phyloP scores from a whole-genome alignment of 2,113 vertebrate genomes.

The Catharus minimus region DNA sequence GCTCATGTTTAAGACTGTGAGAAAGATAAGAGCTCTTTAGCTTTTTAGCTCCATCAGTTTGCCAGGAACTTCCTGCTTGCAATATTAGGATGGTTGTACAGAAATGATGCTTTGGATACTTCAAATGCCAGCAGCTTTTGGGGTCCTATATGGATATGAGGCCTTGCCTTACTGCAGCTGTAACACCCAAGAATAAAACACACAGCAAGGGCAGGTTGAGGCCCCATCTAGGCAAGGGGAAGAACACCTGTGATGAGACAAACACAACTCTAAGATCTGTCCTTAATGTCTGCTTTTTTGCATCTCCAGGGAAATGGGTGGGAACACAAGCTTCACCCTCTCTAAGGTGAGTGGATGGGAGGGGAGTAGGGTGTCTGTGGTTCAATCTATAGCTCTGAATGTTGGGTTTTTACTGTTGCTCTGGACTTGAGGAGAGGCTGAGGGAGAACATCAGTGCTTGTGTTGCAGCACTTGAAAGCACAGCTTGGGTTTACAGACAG shows the following conservation, averaged over 20 bases:
- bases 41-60: neutral
- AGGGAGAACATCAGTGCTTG: neutral
- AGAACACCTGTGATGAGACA: neutral
- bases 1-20: neutral
- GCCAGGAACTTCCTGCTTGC: neutral
- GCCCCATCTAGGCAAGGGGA: neutral
- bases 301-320: slow-evolving; percentile 56
- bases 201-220: neutral
- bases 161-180: neutral
- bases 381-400: neutral
- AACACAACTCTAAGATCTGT: neutral
- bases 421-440: neutral
- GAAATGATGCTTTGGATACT: neutral
- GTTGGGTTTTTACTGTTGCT: neutral
- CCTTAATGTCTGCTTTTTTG: neutral
- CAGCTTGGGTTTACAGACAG: neutral
- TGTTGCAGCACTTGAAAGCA: neutral
- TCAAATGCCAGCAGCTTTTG: neutral
- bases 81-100: neutral
- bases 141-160: neutral
- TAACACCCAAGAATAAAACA: neutral
- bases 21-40: neutral
- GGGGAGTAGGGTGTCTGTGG: neutral
- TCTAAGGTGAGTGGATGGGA: slow-evolving; percentile 43
- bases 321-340: slow-evolving; percentile 30